These are phyloP conservation scores for Physella acuta DNA, from an alignment of 1,140 invertebrate genomes.

Conservation along the genomic window DNA sequence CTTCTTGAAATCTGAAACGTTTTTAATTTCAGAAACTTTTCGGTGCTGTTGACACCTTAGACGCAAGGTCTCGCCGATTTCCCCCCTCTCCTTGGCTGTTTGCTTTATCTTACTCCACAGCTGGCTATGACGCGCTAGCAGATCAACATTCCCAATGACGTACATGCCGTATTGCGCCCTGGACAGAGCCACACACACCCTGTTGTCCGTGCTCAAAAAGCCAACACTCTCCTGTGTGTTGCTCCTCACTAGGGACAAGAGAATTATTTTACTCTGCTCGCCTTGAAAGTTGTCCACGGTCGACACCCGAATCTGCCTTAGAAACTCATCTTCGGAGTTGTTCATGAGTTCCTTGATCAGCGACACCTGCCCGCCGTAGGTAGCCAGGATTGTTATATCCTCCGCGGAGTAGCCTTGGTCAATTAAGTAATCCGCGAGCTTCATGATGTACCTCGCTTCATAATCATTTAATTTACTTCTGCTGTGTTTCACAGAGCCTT, in stretches of 20 bases:
- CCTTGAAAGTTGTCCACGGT: conserved; percentile 76
- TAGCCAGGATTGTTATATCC: conserved; percentile 54
- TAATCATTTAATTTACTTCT: conserved; percentile 50
- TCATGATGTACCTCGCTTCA: conserved; percentile 47
- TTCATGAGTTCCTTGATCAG: conserved; percentile 39
- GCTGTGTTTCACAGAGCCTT: conserved; percentile 40
- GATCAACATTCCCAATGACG: too few relatives aligned
- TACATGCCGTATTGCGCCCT: too few relatives aligned
- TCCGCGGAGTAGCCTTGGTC: conserved; percentile 49
- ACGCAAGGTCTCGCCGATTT: too few relatives aligned
- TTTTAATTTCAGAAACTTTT: too few relatives aligned
- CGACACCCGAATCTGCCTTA: conserved; percentile 61
- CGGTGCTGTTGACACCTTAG: too few relatives aligned
- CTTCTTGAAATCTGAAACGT: too few relatives aligned
- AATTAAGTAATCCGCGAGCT: conserved; percentile 49
- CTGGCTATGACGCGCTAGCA: too few relatives aligned
- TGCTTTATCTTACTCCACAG: too few relatives aligned
- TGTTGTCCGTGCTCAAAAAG: too few relatives aligned
- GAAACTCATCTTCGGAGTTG: conserved; percentile 38
- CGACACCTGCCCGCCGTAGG: conserved; percentile 55
- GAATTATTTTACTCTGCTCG: conserved; percentile 81
- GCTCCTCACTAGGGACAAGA: conserved; percentile 80
- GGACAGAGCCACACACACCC: too few relatives aligned
- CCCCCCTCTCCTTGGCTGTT: too few relatives aligned
- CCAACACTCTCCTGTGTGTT: conserved; percentile 65